Conservation (phyloP, 2,113 vertebrate genomes). For the Salvelinus sp. region DNA sequence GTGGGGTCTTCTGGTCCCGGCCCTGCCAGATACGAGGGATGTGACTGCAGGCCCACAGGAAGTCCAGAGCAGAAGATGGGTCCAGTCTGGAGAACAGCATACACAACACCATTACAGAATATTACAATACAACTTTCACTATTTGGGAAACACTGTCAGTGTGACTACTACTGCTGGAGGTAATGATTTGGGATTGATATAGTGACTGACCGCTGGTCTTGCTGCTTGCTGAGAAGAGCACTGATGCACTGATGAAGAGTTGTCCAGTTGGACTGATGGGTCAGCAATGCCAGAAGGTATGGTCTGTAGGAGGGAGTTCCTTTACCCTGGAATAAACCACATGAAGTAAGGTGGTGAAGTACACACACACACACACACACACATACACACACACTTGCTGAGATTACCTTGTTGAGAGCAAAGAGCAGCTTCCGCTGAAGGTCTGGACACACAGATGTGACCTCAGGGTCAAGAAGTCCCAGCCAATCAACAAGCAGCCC, state of each 20-base stretch:
- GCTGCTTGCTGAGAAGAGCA: constrained; percentile 82
- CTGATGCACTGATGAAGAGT: constrained; percentile 92
- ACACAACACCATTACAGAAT: not conserved
- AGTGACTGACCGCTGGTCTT: constrained; percentile 81
- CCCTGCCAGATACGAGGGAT: constrained; percentile 98
- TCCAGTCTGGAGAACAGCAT: constrained; percentile 78
- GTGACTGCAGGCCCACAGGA: constrained; percentile 96
- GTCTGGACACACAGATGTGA: constrained; percentile 88
- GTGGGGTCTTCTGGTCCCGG: constrained; percentile 93
- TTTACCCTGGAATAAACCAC: constrained; percentile 70
- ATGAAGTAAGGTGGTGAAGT: not conserved
- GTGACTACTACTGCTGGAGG: not conserved
- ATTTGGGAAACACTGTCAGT: not conserved
- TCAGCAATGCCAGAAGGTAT: constrained; percentile 91
- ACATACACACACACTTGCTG: too few relatives aligned
- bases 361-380: too few relatives aligned
- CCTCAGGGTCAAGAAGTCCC: constrained; percentile 93
- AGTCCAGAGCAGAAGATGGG: constrained; percentile 91
- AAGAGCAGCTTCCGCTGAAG: constrained; percentile 94
- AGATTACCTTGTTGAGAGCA: constrained; percentile 83
- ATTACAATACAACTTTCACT: too few relatives aligned
- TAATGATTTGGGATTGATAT: not conserved
- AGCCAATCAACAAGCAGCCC: constrained; percentile 95
- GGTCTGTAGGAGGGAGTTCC: constrained; percentile 89
- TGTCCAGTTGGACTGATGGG: constrained; percentile 95